A percentile compares a stretch with the other conserved stretches of the same genome.
phyloP scores from a whole-genome alignment of 2,797 vertebrate genomes.

The Yasuhikotakia modesta region DNA sequence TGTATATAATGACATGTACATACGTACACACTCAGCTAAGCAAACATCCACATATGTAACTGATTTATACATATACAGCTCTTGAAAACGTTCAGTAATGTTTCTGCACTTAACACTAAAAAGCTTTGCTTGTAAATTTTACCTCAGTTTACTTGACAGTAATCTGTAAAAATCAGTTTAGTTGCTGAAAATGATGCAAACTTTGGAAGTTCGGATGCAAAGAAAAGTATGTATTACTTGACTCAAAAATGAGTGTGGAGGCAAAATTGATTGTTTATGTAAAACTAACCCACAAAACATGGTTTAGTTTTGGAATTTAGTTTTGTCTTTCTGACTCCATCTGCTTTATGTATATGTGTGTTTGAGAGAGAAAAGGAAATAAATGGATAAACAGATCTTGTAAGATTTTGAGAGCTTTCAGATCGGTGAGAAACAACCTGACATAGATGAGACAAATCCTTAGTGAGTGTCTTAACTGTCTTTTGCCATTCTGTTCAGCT shows the following conservation, averaged over 20 bases:
- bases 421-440: constrained; percentile 47
- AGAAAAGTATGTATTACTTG: no score
- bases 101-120: no score
- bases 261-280: constrained; percentile 8
- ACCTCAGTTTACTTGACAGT: no score
- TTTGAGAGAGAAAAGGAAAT: background rate
- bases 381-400: background rate
- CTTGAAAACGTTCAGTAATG: no score
- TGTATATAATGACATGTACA: no score
- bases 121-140: no score
- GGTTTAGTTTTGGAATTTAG: background rate
- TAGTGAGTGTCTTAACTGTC: constrained; percentile 30
- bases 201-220: no score
- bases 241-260: no score
- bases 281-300: constrained; percentile 19
- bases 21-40: background rate
- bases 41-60: constrained; percentile 24
- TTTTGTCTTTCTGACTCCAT: constrained; percentile 1
- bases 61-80: background rate
- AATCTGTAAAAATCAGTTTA: no score
- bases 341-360: background rate
- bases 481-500: constrained; percentile 19
- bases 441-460: constrained; percentile 31
- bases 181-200: no score
- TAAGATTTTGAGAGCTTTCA: constrained; percentile 16